A percentile compares a stretch with the other conserved stretches of the same genome.
Evolutionary conservation across 2,113 vertebrate genomes (phyloP).

Genomic region (Malurus cyaneus): DNA sequence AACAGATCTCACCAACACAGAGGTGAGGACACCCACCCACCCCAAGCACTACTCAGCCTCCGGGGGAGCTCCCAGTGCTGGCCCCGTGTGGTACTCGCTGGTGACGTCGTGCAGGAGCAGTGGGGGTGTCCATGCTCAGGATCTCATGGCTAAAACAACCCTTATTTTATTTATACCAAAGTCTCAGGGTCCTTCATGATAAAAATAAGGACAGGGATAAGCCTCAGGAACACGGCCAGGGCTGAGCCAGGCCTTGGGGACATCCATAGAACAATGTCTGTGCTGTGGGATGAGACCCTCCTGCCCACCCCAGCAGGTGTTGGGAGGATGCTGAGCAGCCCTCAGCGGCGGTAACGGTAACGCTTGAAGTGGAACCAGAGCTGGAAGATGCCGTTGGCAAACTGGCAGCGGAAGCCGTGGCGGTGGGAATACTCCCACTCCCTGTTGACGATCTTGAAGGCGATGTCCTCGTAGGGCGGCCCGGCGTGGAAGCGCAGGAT

Average conservation of each 20-base stretch:
- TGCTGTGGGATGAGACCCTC: fast-evolving
- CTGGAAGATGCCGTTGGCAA: slow-evolving; percentile 97
- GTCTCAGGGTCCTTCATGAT: background rate
- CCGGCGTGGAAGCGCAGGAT: slow-evolving; percentile 94
- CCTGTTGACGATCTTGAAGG: slow-evolving; percentile 95
- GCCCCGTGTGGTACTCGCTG: background rate
- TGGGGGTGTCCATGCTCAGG: fast-evolving
- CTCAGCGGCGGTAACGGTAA: slow-evolving; percentile 91
- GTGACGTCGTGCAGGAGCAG: fast-evolving
- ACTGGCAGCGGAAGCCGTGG: slow-evolving; percentile 97
- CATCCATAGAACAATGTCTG: fast-evolving
- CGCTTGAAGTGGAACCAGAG: slow-evolving; percentile 99
- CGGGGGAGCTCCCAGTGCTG: background rate
- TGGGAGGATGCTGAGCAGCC: fast-evolving
- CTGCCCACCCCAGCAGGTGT: fast-evolving
- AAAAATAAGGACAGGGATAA: background rate
- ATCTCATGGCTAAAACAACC: background rate
- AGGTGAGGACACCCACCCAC: background rate
- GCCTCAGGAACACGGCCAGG: background rate
- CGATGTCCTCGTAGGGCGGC: slow-evolving; percentile 94
- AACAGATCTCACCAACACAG: background rate
- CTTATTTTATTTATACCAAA: slow-evolving; percentile 37
- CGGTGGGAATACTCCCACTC: slow-evolving; percentile 98
- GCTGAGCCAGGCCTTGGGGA: background rate
- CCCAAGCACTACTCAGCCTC: background rate